Conservation (phyloP, 1,140 invertebrate species). For the Grapholita molesta region DNA sequence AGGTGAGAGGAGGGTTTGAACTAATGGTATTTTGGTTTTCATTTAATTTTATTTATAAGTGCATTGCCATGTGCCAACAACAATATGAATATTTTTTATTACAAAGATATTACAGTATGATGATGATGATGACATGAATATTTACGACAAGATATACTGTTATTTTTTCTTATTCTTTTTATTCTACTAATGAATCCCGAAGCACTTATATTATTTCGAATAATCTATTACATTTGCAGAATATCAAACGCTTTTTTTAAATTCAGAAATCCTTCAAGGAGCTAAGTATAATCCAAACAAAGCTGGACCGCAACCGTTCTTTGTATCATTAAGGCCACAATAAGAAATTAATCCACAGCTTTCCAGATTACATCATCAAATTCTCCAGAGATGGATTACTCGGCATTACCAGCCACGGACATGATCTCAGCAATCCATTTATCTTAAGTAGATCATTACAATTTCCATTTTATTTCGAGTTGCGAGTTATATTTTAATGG, state of each 20-base stretch:
- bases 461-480: conserved; percentile 2
- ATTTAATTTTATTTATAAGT: too few relatives aligned
- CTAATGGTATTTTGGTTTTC: too few relatives aligned
- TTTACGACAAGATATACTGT: too few relatives aligned
- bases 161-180: too few relatives aligned
- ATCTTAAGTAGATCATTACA: conserved; percentile 11
- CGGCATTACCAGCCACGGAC: not conserved
- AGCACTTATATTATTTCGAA: not conserved
- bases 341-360: conserved; percentile 14
- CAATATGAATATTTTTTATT: too few relatives aligned
- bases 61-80: too few relatives aligned
- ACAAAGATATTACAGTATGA: too few relatives aligned
- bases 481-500: not conserved
- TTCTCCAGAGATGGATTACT: conserved; percentile 8
- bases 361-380: conserved; percentile 1
- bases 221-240: not conserved
- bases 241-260: not conserved
- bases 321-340: conserved; percentile 3
- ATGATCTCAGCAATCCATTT: conserved; percentile 3
- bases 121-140: too few relatives aligned
- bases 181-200: not conserved
- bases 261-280: not conserved
- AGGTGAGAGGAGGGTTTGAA: too few relatives aligned
- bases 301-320: not conserved
- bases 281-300: not conserved